Base-by-base conservation (phyloP, 2,797 vertebrate genomes). In the Garrulus glandarius region DNA sequence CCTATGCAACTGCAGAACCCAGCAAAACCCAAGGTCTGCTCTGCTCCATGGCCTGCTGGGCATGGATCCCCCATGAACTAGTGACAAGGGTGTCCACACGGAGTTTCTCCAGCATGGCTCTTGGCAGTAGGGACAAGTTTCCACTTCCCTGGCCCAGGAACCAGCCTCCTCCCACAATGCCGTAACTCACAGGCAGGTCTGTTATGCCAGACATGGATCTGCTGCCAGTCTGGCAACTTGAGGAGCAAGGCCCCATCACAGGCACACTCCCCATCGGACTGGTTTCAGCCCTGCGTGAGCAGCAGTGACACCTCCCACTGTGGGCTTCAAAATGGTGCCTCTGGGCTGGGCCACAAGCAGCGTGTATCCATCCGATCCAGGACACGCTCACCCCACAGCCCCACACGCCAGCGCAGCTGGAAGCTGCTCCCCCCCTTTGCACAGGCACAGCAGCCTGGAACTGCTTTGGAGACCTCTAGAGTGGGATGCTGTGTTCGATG, bases 61-160 rank as follows among this genome's bases (percentile, higher is more conserved):
- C 32, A 36, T 2, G 18, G 67, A 41, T 71, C 19, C 44, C 52
- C 0, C 0, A 6, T 8, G 23, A 89, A 55, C 3, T 1, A 0
- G 3, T 4, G 7, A 49, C 17, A 63, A 27, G 9, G 6, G 15
- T 34, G 64, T 52, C 71, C 12, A 13, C 0, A 3, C 0, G 0
- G 77, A 65, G 39, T 18, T 55, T 59, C 60, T 85, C 32, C 47
- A 72, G 71, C n/a, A 7, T 1, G 14, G 39, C 29, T 82, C 29
- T 7, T 13, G 4, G 81, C 75, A 87, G 60, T 71, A 56, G 17
- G 12, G 60, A 12, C 52, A 69, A 30, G 15, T 55, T 87, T 65
- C 53, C 46, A 15, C 44, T 52, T 56, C 60, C 47, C 19, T 26
- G 30, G 41, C 30, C 22, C 69, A 71, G 36, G 36, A 84, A 41